Evolutionary conservation across 2,797 vertebrate genomes (phyloP).

Genomic region (Coregonus ussuriensis): DNA sequence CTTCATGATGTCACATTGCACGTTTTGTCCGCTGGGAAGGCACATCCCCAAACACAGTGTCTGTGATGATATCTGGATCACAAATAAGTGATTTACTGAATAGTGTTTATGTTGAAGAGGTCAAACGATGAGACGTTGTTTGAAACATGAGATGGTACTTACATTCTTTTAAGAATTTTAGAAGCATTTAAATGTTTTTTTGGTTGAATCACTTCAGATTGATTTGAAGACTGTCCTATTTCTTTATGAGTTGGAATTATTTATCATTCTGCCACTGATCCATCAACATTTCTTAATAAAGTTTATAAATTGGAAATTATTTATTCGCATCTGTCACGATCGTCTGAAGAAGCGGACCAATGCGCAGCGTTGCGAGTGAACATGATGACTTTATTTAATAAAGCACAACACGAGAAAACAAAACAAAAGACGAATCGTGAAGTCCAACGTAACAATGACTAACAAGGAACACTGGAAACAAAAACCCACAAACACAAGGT

Average conservation of each 20-base stretch:
- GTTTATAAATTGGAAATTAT: background rate
- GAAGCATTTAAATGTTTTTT: constrained; percentile 4
- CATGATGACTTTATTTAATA: too few relatives aligned
- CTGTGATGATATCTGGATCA: background rate
- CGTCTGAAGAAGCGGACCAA: too few relatives aligned
- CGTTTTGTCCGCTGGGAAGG: background rate
- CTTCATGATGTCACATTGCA: background rate
- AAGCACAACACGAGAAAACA: too few relatives aligned
- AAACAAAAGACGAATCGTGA: too few relatives aligned
- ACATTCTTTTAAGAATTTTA: background rate
- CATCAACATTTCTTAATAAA: constrained; percentile 39
- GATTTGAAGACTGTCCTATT: constrained; percentile 15
- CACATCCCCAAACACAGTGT: background rate
- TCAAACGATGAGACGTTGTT: background rate
- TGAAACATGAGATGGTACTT: background rate
- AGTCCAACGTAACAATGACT: too few relatives aligned
- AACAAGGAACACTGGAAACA: too few relatives aligned
- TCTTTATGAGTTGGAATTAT: constrained; percentile 18
- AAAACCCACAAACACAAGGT: too few relatives aligned
- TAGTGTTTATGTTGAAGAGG: background rate
- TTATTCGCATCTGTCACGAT: background rate
- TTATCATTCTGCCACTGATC: constrained; percentile 24
- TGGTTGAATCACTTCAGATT: background rate
- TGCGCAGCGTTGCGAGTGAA: too few relatives aligned
- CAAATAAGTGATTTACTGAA: background rate